phyloP scores from a whole-genome alignment of 2,888 invertebrate species.

The Heliconius cydno region DNA sequence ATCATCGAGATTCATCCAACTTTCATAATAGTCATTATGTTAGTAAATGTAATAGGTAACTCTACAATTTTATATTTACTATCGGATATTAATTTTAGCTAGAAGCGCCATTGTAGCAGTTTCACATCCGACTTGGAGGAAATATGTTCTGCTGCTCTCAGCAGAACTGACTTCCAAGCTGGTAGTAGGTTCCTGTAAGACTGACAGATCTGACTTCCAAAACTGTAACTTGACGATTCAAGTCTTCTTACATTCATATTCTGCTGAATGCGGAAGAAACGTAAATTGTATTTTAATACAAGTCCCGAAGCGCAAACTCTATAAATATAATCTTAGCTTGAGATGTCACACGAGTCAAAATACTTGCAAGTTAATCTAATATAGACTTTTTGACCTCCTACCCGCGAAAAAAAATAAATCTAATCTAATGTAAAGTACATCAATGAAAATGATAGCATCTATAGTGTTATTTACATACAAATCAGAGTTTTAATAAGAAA shows the following conservation, averaged over 20 bases:
- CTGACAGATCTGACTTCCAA: background rate
- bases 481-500: too few species aligned
- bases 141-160: background rate
- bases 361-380: background rate
- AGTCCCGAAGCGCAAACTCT: background rate
- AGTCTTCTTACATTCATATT: slow-evolving; percentile 4
- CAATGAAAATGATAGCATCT: background rate
- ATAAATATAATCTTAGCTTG: background rate
- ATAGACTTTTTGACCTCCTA: too few species aligned
- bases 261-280: background rate
- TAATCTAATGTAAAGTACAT: background rate
- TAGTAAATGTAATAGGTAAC: background rate
- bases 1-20: slow-evolving; percentile 33
- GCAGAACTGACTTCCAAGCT: too few species aligned
- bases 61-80: background rate
- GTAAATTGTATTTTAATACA: background rate
- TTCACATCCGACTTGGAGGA: background rate
- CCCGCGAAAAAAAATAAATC: too few species aligned
- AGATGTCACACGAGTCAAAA: background rate
- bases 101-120: background rate
- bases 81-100: background rate
- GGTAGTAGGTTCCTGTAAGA: background rate
- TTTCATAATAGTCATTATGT: slow-evolving; percentile 24
- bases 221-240: too few species aligned
- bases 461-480: too few species aligned